Evolutionary conservation across 2,888 invertebrate species (phyloP), one percentile per base, ranked within the genome.

Genomic region (Amphipoea oculea): DNA sequence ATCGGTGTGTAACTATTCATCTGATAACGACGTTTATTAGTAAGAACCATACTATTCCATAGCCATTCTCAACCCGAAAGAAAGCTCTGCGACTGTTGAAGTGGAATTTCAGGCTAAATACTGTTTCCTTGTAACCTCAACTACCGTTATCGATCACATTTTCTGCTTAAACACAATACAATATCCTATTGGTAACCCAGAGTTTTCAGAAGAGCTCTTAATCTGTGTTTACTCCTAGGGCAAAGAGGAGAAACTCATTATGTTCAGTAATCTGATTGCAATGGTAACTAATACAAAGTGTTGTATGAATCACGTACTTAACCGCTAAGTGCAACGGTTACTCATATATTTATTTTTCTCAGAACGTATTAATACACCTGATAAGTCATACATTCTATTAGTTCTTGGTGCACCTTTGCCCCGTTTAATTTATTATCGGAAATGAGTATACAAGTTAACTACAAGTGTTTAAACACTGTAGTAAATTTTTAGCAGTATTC

Each of bases 291-390:
- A 70, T 79, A 83, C 73, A 75, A 71, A 77, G 76, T 76, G 77
- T 79, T 73, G 68, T 73, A 79, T 88, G 86, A 85, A 79, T 88
- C 86, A 88, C 63, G 60, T 79, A 75, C 71, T 79, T 79, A 76
- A 83, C 73, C 63, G 63, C 40, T 63, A 72, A 80, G 80, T 81
- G 79, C 85, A 79, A 79, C 75, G 29, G 76, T 84, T 79, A 88
- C 57, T 86, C 79, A 81, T 80, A 81, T 81, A 73, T 79, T 73
- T 79, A 72, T 80, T 73, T 81, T 83, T 87, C 86, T 84, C 60
- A 83, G 79, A 88, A 88, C 73, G 42, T 77, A 54, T 78, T 70
- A 74, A 73, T 69, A 81, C 78, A 83, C 78, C 84, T 81, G 78
- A 86, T 82, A 78, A 79, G 69, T 83, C 73, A 82, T 68, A 82